Percentiles rank a stretch among this genome's conserved stretches.
phyloP scores from a whole-genome alignment of 2,113 vertebrate genomes.

The Pimephales promelas region DNA sequence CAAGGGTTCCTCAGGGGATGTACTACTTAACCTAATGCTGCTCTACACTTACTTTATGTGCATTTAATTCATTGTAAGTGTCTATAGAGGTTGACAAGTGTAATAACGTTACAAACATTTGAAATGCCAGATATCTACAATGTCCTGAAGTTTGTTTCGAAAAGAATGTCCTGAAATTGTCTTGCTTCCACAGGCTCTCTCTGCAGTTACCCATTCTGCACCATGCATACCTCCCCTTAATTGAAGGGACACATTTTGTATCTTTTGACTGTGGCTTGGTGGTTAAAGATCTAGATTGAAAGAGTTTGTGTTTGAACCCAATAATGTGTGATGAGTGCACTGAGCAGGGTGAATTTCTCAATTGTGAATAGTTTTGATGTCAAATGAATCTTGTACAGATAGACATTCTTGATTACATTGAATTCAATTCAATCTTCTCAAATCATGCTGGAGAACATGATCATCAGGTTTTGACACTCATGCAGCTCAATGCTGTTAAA shows the following conservation, averaged over 20 bases:
- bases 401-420: too few species aligned
- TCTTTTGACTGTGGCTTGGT: background rate
- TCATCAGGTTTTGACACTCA: too few species aligned
- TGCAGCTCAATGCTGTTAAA: too few species aligned
- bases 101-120: background rate
- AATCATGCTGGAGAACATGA: too few species aligned
- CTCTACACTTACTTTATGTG: background rate
- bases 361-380: background rate
- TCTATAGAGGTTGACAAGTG: background rate
- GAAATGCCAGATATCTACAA: background rate
- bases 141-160: background rate
- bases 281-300: background rate
- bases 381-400: too few species aligned
- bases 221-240: constrained; percentile 84
- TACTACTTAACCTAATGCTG: background rate
- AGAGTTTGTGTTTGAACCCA: background rate
- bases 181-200: constrained; percentile 72
- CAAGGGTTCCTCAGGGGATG: background rate
- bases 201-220: constrained; percentile 88
- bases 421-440: too few species aligned
- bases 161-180: too few species aligned
- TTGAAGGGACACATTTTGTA: constrained; percentile 74
- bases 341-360: background rate
- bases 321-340: background rate
- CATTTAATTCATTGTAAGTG: background rate